Base-by-base conservation (phyloP, 2,113 vertebrate species). In the Neotoma lepida region DNA sequence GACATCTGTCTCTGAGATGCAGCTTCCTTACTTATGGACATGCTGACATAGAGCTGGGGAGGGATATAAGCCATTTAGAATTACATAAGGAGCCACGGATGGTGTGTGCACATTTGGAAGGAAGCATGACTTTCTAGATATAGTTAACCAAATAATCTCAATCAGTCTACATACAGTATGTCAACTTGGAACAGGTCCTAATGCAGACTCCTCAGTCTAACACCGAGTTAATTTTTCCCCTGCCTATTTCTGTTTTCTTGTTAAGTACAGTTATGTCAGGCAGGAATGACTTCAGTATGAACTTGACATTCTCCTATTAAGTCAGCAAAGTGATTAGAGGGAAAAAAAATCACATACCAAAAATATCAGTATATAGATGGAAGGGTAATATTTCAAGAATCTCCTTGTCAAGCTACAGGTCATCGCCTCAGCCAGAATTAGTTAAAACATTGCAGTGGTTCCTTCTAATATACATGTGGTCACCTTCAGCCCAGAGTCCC, bases 381-480 rank as follows among this genome's bases (percentile, higher is more conserved):
- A 93, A 90, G 9, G 33, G 68, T 88, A 85, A 78, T 39, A 66
- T 77, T 94, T 95, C 24, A 68, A 85, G 49, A 93, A 51, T 80
- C 71, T 87, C 91, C 24, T 82, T 86, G 70, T 74, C 39, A 80
- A 88, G 56, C 22, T 17, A 2, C 33, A 88, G 58, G 35, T 92
- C 86, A 86, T 92, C 51, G n/a, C 8, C 39, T 95, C 89, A 93
- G 68, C 82, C 86, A 94, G 74, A 96, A 87, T 92, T 95, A 88
- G 39, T 86, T 88, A 95, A 88, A 58, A 51, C 18, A 9, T 33
- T 73, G 9, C 22, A 46, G 22, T 68, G 6, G 86, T 68, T 93
- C 49, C 33, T 92, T 92, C 76, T 70, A 20, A 95, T 91, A 56
- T 58, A 17, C 20, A 74, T 91, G 64, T 94, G 74, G 49, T 84